These are phyloP conservation scores for Anabas testudineus DNA, from an alignment of 2,797 vertebrate genomes.

Conservation along the genomic window DNA sequence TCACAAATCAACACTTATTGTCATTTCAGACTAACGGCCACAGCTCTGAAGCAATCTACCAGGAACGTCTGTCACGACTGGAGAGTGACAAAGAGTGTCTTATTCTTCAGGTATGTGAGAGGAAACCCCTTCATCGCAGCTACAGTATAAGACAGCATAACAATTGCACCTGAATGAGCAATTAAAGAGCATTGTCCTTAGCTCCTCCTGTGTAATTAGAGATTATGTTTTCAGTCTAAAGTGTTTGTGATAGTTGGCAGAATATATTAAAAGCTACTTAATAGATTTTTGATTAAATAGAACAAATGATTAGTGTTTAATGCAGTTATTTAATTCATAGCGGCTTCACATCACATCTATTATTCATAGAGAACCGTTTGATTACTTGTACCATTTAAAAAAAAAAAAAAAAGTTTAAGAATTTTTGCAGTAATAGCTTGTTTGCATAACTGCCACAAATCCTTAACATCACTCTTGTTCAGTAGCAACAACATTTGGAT, in stretches of 20 bases:
- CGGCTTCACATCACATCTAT: too few species aligned
- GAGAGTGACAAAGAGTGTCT: constrained; percentile 99
- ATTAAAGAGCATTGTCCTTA: constrained; percentile 12
- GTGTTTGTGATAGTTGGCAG: neutral
- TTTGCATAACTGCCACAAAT: too few species aligned
- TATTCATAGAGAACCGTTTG: too few species aligned
- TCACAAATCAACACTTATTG: constrained; percentile 16
- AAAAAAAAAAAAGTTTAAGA: too few species aligned
- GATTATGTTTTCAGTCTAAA: neutral
- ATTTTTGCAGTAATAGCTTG: too few species aligned
- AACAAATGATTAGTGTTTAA: neutral
- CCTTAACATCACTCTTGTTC: too few species aligned
- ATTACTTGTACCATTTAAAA: too few species aligned
- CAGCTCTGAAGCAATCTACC: constrained; percentile 88
- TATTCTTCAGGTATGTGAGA: constrained; percentile 90
- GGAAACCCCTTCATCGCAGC: neutral
- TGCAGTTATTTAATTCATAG: too few species aligned
- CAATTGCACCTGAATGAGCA: constrained; percentile 17
- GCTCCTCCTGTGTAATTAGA: neutral
- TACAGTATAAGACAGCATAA: neutral
- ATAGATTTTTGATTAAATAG: neutral
- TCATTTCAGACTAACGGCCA: constrained; percentile 91
- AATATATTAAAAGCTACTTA: neutral
- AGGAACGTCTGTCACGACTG: constrained; percentile 92
- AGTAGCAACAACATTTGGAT: too few species aligned